Evolutionary conservation across 30 jellyfish, hydroid and myxozoan species (phyloP).

Genomic region (Aurelia sp.): DNA sequence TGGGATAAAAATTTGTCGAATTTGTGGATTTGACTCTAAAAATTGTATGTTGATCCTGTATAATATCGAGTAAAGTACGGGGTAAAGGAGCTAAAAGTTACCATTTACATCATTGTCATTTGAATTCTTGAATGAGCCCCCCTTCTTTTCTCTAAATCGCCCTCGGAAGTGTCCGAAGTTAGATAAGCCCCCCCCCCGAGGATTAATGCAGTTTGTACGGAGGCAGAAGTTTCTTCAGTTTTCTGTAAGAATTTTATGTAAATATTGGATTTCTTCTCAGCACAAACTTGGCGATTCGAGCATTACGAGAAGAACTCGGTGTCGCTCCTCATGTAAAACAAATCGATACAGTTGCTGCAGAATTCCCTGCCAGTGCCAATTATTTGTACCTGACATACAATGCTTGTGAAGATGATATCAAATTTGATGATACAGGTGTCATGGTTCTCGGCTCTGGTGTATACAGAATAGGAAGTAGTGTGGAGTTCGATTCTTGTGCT

Average conservation of each 20-base stretch:
- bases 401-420: slow-evolving; percentile 81
- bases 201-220: background rate
- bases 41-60: too few species aligned
- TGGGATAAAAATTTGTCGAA: too few species aligned
- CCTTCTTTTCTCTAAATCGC: too few species aligned
- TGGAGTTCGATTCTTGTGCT: slow-evolving; percentile 99
- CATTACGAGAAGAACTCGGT: slow-evolving; percentile 68
- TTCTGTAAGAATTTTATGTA: too few species aligned
- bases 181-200: too few species aligned
- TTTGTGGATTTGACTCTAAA: too few species aligned
- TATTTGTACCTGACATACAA: slow-evolving; percentile 93
- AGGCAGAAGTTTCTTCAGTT: background rate
- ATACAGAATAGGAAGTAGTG: slow-evolving; percentile 98
- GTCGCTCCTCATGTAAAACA: slow-evolving; percentile 87
- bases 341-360: slow-evolving; percentile 99
- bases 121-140: too few species aligned
- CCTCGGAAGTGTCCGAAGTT: too few species aligned
- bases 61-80: too few species aligned
- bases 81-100: too few species aligned
- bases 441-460: slow-evolving; percentile 99
- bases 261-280: slow-evolving; percentile 16
- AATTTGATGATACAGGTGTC: slow-evolving; percentile 69
- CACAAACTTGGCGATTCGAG: slow-evolving; percentile 88
- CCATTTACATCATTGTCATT: too few species aligned
- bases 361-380: slow-evolving; percentile 97